These are phyloP conservation scores for Turritopsis dohrnii DNA, from an alignment of 30 jellyfish, hydroid and myxozoan species.

Conservation along the genomic window DNA sequence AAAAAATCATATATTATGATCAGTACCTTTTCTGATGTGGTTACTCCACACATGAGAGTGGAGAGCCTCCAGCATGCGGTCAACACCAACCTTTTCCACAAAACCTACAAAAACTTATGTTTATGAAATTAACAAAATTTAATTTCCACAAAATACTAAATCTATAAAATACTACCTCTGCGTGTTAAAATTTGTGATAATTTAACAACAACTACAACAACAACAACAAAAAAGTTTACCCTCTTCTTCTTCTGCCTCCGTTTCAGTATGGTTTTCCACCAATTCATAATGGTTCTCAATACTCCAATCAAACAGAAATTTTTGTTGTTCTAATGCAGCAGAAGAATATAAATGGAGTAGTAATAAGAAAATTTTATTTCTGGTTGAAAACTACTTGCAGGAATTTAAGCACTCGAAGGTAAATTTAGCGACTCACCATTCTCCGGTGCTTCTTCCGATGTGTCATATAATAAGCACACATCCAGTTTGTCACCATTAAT, in stretches of 20 bases:
- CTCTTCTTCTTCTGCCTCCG: neutral
- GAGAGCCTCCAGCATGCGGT: slow-evolving; percentile 62
- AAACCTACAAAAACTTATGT: slow-evolving; percentile 36
- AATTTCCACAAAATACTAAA: neutral
- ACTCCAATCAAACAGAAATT: neutral
- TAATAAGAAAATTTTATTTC: too few relatives aligned
- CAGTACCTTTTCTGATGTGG: slow-evolving; percentile 11
- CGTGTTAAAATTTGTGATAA: too few relatives aligned
- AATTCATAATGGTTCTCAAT: neutral
- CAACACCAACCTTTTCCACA: slow-evolving; percentile 70
- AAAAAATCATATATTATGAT: too few relatives aligned
- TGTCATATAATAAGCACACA: neutral
- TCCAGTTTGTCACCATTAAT: neutral
- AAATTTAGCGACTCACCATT: neutral
- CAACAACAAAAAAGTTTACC: neutral
- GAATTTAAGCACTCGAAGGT: neutral
- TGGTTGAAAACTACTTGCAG: too few relatives aligned
- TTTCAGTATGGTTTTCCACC: neutral
- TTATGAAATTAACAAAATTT: neutral
- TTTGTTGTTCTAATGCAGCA: neutral
- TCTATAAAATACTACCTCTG: too few relatives aligned
- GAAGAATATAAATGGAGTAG: neutral
- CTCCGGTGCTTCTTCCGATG: neutral
- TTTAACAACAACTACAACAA: too few relatives aligned
- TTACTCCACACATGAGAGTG: slow-evolving; percentile 64